Base-by-base conservation (phyloP, 1,140 invertebrate species). In the Lepidurus packardi region DNA sequence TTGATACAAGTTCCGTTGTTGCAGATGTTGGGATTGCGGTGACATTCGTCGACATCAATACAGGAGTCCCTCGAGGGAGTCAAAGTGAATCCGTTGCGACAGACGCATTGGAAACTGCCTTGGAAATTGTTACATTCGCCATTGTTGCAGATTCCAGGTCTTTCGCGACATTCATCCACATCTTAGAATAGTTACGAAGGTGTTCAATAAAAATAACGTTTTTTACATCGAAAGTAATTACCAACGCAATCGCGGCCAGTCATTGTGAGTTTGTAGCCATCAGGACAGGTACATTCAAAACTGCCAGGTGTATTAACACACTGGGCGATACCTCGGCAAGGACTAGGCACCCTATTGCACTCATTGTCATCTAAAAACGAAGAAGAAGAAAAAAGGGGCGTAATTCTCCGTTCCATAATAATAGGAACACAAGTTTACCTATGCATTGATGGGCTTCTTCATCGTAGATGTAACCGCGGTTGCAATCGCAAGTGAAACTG, bases 1-100 rank as follows among this genome's bases (percentile, higher is more conserved):
- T 94, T 94, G 34, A 93, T 86, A 83, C 94, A 96, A 0, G 91
- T 92, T n/a, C 93, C 93, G 84, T 93, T 93, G 81, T 91, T 91
- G 82, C 92, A 93, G 74, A 93, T 89, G 80, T 89, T 90, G 0
- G 89, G 89, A 84, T 90, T 90, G 11, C 90, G 84, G 21, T 85
- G 83, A 83, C 93, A 94, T 84, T 94, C 93, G 82, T 94, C 91
- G 21, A 93, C 87, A 82, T 94, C 93, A 10, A 92, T 87, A 82
- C 92, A 93, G 3, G 86, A 87, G 79, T 90, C 89, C 16, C 90
- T 82, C 25, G 86, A 84, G 1, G 87, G 84, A 0, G 89, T 90
- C 5, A 91, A 82, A 0, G 85, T 83, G 81, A 89, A 91, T 0
- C 90, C 90, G 25, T 85, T 83, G 74, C 88, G 85, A 73, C 84